Evolutionary conservation across 2,113 vertebrate species (phyloP).

Genomic region (Cebus imitator): DNA sequence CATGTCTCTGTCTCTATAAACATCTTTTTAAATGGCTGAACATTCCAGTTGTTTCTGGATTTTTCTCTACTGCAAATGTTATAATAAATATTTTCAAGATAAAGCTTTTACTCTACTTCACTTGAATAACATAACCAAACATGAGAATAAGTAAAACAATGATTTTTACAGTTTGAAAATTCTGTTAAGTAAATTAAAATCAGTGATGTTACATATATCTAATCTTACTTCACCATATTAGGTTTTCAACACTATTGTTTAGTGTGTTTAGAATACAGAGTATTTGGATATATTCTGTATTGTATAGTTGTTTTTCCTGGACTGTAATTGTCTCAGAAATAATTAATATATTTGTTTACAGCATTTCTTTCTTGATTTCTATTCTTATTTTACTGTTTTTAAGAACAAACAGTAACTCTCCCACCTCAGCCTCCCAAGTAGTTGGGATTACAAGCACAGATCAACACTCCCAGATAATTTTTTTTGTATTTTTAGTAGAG

Average conservation of each 20-base stretch:
- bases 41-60: not conserved
- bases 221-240: not conserved
- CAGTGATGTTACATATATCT: not conserved
- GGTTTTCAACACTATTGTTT: not conserved
- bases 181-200: not conserved
- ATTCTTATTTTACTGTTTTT: not conserved
- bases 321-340: not conserved
- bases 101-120: not conserved
- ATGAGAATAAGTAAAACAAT: not conserved
- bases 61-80: not conserved
- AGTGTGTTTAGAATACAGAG: not conserved
- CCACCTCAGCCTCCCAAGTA: too few relatives aligned
- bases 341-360: not conserved
- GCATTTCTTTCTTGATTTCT: not conserved
- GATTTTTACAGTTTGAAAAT: not conserved
- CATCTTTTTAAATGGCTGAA: not conserved
- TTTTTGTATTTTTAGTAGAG: too few relatives aligned
- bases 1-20: not conserved
- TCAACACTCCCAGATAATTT: too few relatives aligned
- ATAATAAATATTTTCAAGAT: not conserved
- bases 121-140: not conserved
- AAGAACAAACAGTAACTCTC: not conserved
- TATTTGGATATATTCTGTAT: not conserved
- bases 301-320: not conserved
- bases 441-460: too few relatives aligned